Base-by-base conservation (phyloP, 2,888 invertebrate genomes). In the Monoplex corrugatus region DNA sequence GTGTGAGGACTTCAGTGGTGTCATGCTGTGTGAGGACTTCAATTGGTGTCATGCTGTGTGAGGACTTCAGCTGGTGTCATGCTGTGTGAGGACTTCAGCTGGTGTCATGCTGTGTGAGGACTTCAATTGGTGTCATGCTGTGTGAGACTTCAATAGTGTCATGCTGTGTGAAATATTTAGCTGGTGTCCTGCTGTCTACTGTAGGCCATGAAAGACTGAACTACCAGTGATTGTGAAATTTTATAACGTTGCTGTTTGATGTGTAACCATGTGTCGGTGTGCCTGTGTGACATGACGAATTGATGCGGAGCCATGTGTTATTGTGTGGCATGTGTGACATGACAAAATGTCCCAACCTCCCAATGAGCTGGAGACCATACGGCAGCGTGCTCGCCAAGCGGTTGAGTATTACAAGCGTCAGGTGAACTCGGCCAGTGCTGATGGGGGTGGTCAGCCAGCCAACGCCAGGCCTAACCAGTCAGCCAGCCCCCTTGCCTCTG, bases 401-500 rank as follows among this genome's bases (percentile, higher is more conserved):
- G 94, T 94, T 80, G 94, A 94, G 84, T 95, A 93, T 90, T 94
- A 94, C 90, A 93, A 94, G 85, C 93, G 93, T n/a, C 91, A 93
- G 44, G 92, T 93, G 68, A 80, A 90, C 35, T 91, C 92, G 16
- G 80, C 89, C 16, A 83, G 87, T 72, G 63, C 85, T n/a, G 89
- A 57, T 16, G 57, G 87, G 40, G 63, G 82, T n/a, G 87, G 35
- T 16, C 83, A 88, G 32, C 89, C 89, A 84, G 78, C 90, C 28
- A 89, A 89, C 87, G 86, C 50, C 40, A 72, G 87, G 40, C 35
- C 87, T 38, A 35, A 40, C 63, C 75, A 87, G 23, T 63, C 91
- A 13, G 72, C 89, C n/a, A 88, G 83, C 19, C 86, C 91, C n/a
- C 63, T 85, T 35, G 44, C 40, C 50, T 68, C 75, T n/a, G 83